Evolutionary conservation across 2,113 vertebrate species (phyloP), one percentile per base, ranked within the genome.

Genomic region (Sardina pilchardus): DNA sequence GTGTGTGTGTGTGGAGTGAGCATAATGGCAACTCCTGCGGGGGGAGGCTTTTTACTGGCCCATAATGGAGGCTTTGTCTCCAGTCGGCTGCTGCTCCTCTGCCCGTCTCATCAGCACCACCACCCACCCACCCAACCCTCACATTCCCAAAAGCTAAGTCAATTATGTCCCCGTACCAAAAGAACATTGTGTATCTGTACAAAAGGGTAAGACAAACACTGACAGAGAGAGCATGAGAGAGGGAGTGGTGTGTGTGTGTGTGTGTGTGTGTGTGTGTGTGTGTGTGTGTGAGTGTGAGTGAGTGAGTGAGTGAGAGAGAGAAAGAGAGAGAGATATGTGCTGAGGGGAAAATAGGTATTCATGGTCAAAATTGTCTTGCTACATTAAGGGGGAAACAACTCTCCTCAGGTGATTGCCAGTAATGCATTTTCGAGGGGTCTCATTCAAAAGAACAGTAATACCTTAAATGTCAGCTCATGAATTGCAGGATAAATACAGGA

Each of bases 1-100:
- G 59, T 26, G 67, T 71, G n/a, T 71, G 67, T 34, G 26, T 34
- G 10, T 30, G 67, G 26, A n/a, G 14, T 36, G 26, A 26, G 63
- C 7, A 71, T 71, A 71, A 71, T 71, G n/a, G 30, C 12, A 17
- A 75, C 67, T 75, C 30, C 30, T 75, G 17, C 19, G 19, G 19
- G n/a, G 26, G 30, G 36, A 36, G 30, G 67, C 67, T 75, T 75
- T 36, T 75, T 75, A 30, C 30, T 34, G 26, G 67, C 2, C 30
- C 67, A 75, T 75, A 75, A 75, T 75, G 30, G 67, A 75, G 67
- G 67, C 30, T 75, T 75, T 75, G 67, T 71, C 63, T 71, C 63
- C 63, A 30, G 63, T 75, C 30, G 14, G 12, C 30, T 50, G 30
- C 30, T 75, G 30, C 2, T 75, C 30, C 12, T 75, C 67, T 14